phyloP scores from a whole-genome alignment of 2,797 vertebrate genomes.

The Pitangus sulphuratus region DNA sequence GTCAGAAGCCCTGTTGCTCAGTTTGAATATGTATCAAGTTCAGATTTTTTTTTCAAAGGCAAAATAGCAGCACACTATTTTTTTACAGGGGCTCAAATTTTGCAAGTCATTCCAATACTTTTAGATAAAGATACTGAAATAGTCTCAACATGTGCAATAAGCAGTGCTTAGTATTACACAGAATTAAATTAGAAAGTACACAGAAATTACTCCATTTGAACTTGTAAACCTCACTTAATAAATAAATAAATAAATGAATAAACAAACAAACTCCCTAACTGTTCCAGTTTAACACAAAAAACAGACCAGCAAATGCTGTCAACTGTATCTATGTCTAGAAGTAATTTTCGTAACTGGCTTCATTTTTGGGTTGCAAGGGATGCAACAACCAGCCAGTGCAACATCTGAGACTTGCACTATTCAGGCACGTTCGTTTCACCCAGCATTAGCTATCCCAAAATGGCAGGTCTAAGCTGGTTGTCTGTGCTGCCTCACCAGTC shows the following conservation, averaged over 20 bases:
- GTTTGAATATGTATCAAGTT: neutral
- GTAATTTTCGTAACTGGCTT: neutral
- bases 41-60: neutral
- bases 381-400: neutral
- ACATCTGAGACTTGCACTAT: neutral
- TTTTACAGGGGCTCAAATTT: neutral
- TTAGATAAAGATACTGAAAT: neutral
- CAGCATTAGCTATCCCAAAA: neutral
- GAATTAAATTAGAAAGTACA: neutral
- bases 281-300: neutral
- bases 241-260: neutral
- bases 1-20: neutral
- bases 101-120: neutral
- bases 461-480: accelerated
- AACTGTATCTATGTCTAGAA: neutral
- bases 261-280: neutral
- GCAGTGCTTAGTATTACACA: neutral
- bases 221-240: neutral
- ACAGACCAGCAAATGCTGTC: neutral
- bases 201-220: neutral
- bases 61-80: neutral
- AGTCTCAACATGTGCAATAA: neutral
- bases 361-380: neutral
- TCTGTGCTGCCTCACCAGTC: neutral
- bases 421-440: neutral